Evolutionary conservation across 2,797 vertebrate species (phyloP), one percentile per base, ranked within the genome.

Genomic region (Coilia nasus): DNA sequence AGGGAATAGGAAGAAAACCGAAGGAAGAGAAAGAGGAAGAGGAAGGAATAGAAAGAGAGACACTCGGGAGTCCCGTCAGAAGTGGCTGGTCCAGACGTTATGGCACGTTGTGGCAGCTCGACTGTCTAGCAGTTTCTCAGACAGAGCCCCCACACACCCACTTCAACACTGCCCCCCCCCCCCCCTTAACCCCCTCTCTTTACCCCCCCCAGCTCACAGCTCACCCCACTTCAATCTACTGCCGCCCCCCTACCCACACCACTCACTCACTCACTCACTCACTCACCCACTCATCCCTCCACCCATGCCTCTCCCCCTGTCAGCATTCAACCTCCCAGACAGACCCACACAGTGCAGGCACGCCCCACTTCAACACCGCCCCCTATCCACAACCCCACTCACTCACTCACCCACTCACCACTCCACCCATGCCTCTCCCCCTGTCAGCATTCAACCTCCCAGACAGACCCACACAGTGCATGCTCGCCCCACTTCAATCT

Each of bases 121-220:
- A 83, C 85, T 89, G 88, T 90, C 88, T 90, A 84, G 86, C 86
- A 88, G 84, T 82, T 84, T 86, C 85, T 87, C 86, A 87, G 89
- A 88, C 89, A 88, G 86, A 82, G 84, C 17, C 54, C 86, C 83
- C 87, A 82, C 19, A 12, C 47, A 54, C 82, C 78, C 81, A 60
- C 21, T 60, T 82, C 85, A 75, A 35, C 82, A 56, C 81, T 35
- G 35, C 46, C 84, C 56, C 81, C 28, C 78, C 85, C 62, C 35
- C 62, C 25, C 56, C 86, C 82, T 85, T 85, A 41, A n/a, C 35
- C 57, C n/a, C 56, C 41, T 64, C 50, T 19, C 21, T 47, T 41
- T 44, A 57, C 23, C 21, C 85, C 57, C 64, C 54, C 41, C n/a
- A n/a, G n/a, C n/a, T n/a, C 7, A 67, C 31, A 21, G n/a, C 46